Conservation (phyloP, 1,140 invertebrate species). For the Melitaea cinxia region DNA sequence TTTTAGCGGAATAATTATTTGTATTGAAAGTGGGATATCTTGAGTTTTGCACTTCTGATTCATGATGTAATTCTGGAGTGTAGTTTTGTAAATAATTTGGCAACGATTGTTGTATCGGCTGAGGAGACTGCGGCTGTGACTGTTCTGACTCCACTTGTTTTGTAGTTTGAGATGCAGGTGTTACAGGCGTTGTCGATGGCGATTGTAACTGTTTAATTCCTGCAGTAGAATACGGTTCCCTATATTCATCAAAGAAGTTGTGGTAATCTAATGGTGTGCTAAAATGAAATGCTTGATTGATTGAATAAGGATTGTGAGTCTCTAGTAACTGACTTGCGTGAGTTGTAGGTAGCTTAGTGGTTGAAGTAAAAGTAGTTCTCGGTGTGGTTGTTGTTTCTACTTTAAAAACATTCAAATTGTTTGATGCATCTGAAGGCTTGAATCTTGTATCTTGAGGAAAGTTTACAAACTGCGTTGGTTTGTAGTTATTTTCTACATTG, state of each 20-base stretch:
- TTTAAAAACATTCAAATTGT: slow-evolving; percentile 37
- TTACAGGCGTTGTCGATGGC: slow-evolving; percentile 31
- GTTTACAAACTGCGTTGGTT: slow-evolving; percentile 50
- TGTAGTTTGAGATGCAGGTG: slow-evolving; percentile 31
- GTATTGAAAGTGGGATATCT: slow-evolving; percentile 55
- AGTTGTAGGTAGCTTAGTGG: slow-evolving; percentile 56
- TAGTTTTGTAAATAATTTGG: slow-evolving; percentile 63
- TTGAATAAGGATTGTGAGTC: slow-evolving; percentile 77
- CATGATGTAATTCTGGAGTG: slow-evolving; percentile 65
- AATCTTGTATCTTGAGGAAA: slow-evolving; percentile 48
- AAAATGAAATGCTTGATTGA: slow-evolving; percentile 77
- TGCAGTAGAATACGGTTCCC: slow-evolving; percentile 55
- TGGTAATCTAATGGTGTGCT: slow-evolving; percentile 75
- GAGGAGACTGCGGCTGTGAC: slow-evolving; percentile 23
- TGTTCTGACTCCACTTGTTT: slow-evolving; percentile 41
- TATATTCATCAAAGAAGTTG: slow-evolving; percentile 69
- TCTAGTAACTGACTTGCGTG: slow-evolving; percentile 65
- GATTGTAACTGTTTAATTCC: slow-evolving; percentile 34
- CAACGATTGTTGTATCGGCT: slow-evolving; percentile 46
- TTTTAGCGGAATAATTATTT: slow-evolving; percentile 56
- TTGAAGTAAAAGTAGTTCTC: slow-evolving; percentile 50
- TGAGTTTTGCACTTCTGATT: slow-evolving; percentile 52
- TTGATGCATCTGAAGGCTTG: slow-evolving; percentile 38
- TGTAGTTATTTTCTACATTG: slow-evolving; percentile 54
- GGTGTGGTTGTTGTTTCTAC: slow-evolving; percentile 47